Percentiles rank a stretch among this genome's conserved stretches.
These are phyloP conservation scores for Perdita meconis DNA, from an alignment of 2,888 invertebrate species.

Conservation along the genomic window DNA sequence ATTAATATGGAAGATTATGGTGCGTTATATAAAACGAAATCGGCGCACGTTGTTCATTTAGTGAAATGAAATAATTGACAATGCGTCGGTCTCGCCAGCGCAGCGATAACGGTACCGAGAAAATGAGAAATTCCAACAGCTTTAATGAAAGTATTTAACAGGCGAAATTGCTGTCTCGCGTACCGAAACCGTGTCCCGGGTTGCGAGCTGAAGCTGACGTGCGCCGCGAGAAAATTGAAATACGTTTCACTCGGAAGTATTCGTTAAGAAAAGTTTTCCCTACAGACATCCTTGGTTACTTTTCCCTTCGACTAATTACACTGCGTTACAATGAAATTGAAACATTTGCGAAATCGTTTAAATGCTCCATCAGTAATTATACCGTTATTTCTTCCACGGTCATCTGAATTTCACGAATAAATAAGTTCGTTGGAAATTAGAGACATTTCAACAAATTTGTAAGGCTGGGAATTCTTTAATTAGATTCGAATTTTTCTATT, in stretches of 20 bases:
- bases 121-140: conserved; percentile 73
- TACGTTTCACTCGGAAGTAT: conserved; percentile 17
- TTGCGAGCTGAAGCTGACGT: conserved; percentile 12
- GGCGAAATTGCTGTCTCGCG: conserved; percentile 64
- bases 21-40: not conserved
- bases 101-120: conserved; percentile 61
- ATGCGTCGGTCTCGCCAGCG: conserved; percentile 12
- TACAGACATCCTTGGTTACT: not conserved
- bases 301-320: conserved; percentile 22
- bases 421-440: not conserved
- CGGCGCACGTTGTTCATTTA: conserved; percentile 54
- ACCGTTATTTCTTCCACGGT: not conserved
- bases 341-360: not conserved
- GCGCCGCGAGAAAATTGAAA: conserved; percentile 55
- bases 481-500: too few relatives aligned
- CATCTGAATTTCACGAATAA: not conserved
- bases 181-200: conserved; percentile 16
- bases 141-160: conserved; percentile 77
- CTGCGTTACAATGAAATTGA: not conserved
- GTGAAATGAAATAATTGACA: conserved; percentile 57
- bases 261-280: conserved; percentile 44
- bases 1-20: not conserved
- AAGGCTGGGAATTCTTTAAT: too few relatives aligned
- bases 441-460: too few relatives aligned
- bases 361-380: not conserved